Evolutionary conservation across 2,113 vertebrate genomes (phyloP).

Genomic region (Mormyrus lacerda): DNA sequence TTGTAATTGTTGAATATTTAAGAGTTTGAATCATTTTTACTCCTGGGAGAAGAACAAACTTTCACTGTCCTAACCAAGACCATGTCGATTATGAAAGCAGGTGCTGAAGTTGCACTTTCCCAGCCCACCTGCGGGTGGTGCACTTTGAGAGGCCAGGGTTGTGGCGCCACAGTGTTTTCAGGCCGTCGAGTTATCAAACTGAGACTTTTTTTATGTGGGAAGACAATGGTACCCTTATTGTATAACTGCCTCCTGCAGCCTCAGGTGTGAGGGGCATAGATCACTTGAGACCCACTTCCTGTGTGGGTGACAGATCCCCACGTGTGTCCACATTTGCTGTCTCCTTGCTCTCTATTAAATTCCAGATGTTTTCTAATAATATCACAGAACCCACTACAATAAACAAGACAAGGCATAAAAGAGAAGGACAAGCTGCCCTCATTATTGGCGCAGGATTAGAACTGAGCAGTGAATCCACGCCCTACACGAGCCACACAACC

Average conservation of each 20-base stretch:
- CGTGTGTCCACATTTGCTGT: not conserved
- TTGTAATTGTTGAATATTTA: not conserved
- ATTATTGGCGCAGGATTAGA: not conserved
- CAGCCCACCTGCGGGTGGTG: constrained; percentile 27
- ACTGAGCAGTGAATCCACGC: not conserved
- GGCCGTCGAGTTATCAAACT: constrained; percentile 13
- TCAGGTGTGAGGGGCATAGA: constrained; percentile 21
- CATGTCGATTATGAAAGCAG: not conserved
- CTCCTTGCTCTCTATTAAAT: not conserved
- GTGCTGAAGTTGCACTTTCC: constrained; percentile 10
- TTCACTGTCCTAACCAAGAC: not conserved
- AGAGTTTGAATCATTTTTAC: not conserved
- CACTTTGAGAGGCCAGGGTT: not conserved
- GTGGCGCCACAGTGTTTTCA: constrained; percentile 12
- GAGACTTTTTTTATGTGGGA: constrained; percentile 30
- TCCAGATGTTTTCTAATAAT: not conserved
- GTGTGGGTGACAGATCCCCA: not conserved
- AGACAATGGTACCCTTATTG: constrained; percentile 20
- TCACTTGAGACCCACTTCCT: not conserved
- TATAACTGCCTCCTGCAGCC: constrained; percentile 18
- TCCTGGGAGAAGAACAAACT: not conserved
- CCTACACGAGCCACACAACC: not conserved
- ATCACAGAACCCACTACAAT: not conserved
- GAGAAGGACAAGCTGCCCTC: not conserved
- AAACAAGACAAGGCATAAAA: not conserved